Percentiles rank a stretch among this genome's conserved stretches.
Evolutionary conservation across 1,140 invertebrate species (phyloP).

Genomic region (Myzus persicae): DNA sequence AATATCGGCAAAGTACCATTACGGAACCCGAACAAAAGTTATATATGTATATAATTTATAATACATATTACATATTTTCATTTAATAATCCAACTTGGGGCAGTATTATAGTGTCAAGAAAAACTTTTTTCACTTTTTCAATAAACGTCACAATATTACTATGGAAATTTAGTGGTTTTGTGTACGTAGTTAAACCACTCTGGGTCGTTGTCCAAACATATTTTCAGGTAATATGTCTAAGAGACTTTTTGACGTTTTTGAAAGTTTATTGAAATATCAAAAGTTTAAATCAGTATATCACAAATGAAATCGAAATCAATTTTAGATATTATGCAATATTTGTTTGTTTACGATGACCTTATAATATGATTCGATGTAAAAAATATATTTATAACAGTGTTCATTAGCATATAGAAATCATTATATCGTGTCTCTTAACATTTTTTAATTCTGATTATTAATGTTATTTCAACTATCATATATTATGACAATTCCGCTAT

Average conservation of each 20-base stretch:
- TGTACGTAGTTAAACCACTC: background rate
- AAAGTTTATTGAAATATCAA: background rate
- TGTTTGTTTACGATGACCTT: background rate
- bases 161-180: slow-evolving; percentile 34
- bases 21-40: background rate
- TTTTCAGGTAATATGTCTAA: background rate
- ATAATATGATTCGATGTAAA: background rate
- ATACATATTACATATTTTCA: background rate
- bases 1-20: slow-evolving; percentile 6
- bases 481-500: background rate
- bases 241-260: background rate
- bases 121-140: slow-evolving; percentile 40
- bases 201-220: background rate
- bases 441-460: background rate
- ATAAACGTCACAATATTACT: slow-evolving; percentile 22
- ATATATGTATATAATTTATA: background rate
- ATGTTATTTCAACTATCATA: background rate
- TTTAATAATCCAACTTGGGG: slow-evolving; percentile 23
- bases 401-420: background rate
- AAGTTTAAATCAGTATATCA: background rate
- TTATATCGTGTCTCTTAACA: background rate
- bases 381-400: background rate
- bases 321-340: background rate
- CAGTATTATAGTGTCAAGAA: slow-evolving; percentile 1
- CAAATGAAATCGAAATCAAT: background rate